Evolutionary conservation across 2,888 invertebrate genomes (phyloP).

Genomic region (Cryptocephalus primarius): DNA sequence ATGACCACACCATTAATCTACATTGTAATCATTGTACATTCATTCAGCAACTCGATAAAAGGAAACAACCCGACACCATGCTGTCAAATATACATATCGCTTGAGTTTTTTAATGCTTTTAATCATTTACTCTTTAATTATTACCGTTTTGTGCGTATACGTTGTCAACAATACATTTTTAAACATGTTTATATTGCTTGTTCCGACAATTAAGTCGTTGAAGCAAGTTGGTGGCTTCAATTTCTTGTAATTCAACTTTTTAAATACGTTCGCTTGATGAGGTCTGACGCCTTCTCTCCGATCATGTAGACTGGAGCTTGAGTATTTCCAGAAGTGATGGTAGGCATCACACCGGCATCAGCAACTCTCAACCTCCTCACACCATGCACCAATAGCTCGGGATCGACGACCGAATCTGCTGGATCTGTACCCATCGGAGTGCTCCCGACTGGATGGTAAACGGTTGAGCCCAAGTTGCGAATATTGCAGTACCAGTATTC

Average conservation of each 20-base stretch:
- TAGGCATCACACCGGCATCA: constrained; percentile 9
- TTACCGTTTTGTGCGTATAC: too few relatives aligned
- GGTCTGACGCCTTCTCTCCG: constrained; percentile 11
- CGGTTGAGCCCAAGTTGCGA: not conserved
- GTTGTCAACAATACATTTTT: too few relatives aligned
- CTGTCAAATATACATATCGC: too few relatives aligned
- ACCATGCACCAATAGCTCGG: constrained; percentile 8
- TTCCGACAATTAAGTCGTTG: too few relatives aligned
- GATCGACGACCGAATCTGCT: constrained; percentile 4
- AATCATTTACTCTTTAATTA: too few relatives aligned
- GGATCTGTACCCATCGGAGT: constrained; percentile 6
- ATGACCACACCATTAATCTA: too few relatives aligned
- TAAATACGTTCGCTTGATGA: constrained; percentile 4
- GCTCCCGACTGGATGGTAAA: constrained; percentile 8
- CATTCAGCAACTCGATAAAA: too few relatives aligned
- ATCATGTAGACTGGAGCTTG: constrained; percentile 10
- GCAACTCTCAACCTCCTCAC: constrained; percentile 7
- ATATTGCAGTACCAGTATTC: not conserved
- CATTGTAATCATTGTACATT: too few relatives aligned
- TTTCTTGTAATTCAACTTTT: not conserved
- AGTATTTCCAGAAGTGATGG: constrained; percentile 7
- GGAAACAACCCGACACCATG: too few relatives aligned
- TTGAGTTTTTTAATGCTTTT: too few relatives aligned
- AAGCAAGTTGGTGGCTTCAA: too few relatives aligned
- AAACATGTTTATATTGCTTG: too few relatives aligned